Base-by-base conservation (phyloP, 2,888 invertebrate species). In the Geophilus truncorum region DNA sequence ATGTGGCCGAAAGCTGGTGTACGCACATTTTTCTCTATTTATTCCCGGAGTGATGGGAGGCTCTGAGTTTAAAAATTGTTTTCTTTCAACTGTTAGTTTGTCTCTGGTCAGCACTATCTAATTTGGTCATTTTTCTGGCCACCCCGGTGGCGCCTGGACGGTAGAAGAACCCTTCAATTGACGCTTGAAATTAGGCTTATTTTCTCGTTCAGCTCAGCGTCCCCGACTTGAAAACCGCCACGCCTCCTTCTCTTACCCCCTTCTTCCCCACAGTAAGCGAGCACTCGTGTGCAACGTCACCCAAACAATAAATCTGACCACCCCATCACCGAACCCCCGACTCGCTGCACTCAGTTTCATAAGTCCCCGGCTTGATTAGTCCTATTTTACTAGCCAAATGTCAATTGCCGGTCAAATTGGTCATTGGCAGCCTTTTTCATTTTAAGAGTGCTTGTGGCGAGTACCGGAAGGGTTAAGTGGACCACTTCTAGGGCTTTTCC, bases 151-250 rank as follows among this genome's bases (percentile, higher is more conserved):
- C 70, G 70, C 70, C 70, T 70, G n/a, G 70, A 28, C 28, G 25
- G 70, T 70, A n/a, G 25, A 70, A 28, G 70, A 70, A 70, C 70
- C 70, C 70, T 70, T 70, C 70, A 70, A 70, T 70, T 70, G 70
- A 70, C 70, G 70, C 70, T 70, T 28, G 70, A 70, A 70, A 70
- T 70, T 70, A 70, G 70, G 70, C 70, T 70, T 70, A 70, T 70
- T 70, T 70, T 70, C 70, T 70, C 70, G 70, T 70, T 70, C 70
- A 70, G 70, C 70, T 70, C 70, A 70, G 70, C 70, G 70, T 70
- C 70, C 70, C 70, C 70, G n/a, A 70, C 70, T 70, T 70, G 70
- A 70, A 70, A 70, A 70, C 25, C n/a, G 25, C 70, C 70, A 70
- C 70, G 70, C 70, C 70, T 28, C 70, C n/a, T 70, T 70, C 70